A percentile compares a stretch with the other conserved stretches of the same genome.
phyloP scores from a whole-genome alignment of 2,113 vertebrate species.

The Nycticebus coucang region DNA sequence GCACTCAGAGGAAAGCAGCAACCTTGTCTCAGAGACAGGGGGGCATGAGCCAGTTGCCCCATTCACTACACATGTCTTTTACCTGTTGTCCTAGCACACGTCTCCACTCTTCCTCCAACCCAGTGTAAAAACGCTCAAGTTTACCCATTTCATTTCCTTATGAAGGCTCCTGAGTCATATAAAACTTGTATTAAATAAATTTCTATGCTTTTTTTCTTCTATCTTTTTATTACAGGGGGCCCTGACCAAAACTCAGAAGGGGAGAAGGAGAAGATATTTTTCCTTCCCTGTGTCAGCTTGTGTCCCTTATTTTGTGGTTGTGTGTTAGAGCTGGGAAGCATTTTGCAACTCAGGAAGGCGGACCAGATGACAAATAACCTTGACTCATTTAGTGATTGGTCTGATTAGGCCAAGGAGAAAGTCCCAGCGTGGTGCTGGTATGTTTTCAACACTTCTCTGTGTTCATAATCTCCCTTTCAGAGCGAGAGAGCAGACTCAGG shows the following conservation, averaged over 20 bases:
- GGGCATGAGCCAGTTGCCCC: background rate
- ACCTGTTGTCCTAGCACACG: background rate
- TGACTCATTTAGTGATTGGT: fast-evolving
- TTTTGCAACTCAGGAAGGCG: fast-evolving
- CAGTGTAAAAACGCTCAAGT: background rate
- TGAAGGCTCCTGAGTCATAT: background rate
- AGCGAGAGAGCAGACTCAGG: background rate
- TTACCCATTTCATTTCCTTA: background rate
- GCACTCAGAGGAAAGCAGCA: background rate
- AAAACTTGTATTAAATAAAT: background rate
- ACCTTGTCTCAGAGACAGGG: too few species aligned
- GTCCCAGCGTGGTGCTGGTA: fast-evolving
- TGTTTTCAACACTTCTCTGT: background rate
- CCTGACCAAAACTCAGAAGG: background rate
- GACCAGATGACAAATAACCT: fast-evolving
- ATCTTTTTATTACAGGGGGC: background rate
- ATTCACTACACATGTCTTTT: fast-evolving
- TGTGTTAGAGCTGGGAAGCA: fast-evolving
- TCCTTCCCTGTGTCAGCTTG: fast-evolving
- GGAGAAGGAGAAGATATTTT: background rate
- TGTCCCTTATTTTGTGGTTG: fast-evolving
- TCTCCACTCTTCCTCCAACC: background rate
- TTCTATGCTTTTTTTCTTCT: background rate
- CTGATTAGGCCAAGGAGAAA: fast-evolving
- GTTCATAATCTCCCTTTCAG: background rate